Base-by-base conservation (phyloP, 2,888 invertebrate genomes). In the Orthosia incerta region DNA sequence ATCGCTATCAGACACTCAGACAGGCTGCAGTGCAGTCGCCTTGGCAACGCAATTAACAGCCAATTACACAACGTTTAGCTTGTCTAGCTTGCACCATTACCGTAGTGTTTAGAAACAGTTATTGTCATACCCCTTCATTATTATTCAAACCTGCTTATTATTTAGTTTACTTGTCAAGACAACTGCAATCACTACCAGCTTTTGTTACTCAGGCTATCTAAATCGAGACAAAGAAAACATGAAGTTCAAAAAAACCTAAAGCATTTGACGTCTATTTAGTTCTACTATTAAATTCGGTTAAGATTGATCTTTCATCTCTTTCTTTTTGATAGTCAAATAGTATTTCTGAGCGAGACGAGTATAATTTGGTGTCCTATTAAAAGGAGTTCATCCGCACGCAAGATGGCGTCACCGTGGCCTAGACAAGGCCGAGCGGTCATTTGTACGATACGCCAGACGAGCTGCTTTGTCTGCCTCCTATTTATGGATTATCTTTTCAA, bases 381-480 rank as follows among this genome's bases (percentile, higher is more conserved):
- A 95, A 95, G 90, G 90, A 93, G 93, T 94, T 91, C 93, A 91
- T 93, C 91, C 90, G 91, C 92, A 93, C 92, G 91, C 92, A 93
- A 94, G 92, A 95, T 96, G 96, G 95, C 96, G 96, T 96, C 96
- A 95, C 91, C 94, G 92, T 92, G 96, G 95, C 96, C 96, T 96
- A 96, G 96, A 95, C 96, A 96, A 96, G 96, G 96, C 95, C 96
- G 96, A 92, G 92, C 95, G 95, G 95, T 94, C 95, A 93, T 94
- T 95, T 93, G 89, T 93, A 94, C 93, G 91, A 91, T 92, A 94
- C 93, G 92, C 92, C 95, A 94, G 94, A 94, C 94, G 89, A 89
- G 81, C 84, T 89, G 90, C 93, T 92, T 94, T 94, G 94, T 94
- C 92, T 92, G 92, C 83, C 84, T 88, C 80, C 86, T 90, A 89